Evolutionary conservation across 1,140 invertebrate genomes (phyloP).

Genomic region (Penaeus indicus): DNA sequence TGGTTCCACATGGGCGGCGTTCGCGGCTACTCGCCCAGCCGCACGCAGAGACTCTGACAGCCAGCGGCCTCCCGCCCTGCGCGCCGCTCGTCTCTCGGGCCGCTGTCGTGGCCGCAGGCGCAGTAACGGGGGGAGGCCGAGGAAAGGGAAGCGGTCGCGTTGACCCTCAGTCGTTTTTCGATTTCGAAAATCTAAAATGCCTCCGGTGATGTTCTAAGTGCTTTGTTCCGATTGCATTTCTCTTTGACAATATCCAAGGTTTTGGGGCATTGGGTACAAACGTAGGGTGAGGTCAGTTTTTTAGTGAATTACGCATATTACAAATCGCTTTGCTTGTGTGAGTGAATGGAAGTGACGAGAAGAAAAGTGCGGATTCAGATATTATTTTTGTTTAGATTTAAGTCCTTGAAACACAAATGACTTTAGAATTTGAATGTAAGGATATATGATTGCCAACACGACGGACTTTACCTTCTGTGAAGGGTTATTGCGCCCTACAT

Average conservation of each 20-base stretch:
- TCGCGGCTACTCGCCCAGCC: constrained; percentile 27
- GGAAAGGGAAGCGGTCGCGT: neutral
- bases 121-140: constrained; percentile 31
- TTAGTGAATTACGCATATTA: constrained; percentile 33
- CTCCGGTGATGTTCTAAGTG: constrained; percentile 58
- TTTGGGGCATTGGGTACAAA: constrained; percentile 46
- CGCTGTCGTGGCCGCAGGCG: constrained; percentile 51
- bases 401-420: constrained; percentile 24
- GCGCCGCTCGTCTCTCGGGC: constrained; percentile 37
- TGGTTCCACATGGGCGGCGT: constrained; percentile 59
- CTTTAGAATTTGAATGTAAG: constrained; percentile 13
- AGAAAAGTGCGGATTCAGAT: constrained; percentile 12
- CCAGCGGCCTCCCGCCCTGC: constrained; percentile 42
- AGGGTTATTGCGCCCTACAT: constrained; percentile 43
- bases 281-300: constrained; percentile 47
- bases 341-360: constrained; percentile 15
- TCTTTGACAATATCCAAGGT: neutral
- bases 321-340: constrained; percentile 19
- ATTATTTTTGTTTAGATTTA: constrained; percentile 37
- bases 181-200: constrained; percentile 1
- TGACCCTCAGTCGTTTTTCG: neutral
- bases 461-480: constrained; percentile 57
- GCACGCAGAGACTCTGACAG: constrained; percentile 45
- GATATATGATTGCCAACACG: constrained; percentile 33
- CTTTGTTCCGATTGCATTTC: constrained; percentile 49